Evolutionary conservation across 30 jellyfish, hydroid and myxozoan genomes (phyloP).

Genomic region (Aurelia aurita complex sp. Pacific): DNA sequence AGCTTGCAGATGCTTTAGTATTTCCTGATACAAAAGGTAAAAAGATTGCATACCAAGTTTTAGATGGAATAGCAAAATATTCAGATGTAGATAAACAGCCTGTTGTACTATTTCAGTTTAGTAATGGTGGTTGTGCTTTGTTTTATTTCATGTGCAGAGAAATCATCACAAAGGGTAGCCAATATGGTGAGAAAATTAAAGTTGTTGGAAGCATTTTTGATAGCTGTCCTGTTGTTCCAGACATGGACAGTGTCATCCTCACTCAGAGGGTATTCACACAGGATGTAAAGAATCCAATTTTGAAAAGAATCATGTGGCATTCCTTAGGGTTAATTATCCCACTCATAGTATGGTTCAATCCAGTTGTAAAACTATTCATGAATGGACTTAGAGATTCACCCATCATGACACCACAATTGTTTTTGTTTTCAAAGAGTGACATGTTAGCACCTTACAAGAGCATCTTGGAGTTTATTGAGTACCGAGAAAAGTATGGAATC

Average conservation of each 20-base stretch:
- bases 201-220: conserved; percentile 78
- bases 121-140: conserved; percentile 87
- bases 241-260: conserved; percentile 39
- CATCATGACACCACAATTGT: conserved; percentile 70
- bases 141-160: conserved; percentile 43
- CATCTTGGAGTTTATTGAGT: conserved; percentile 57
- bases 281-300: conserved; percentile 27
- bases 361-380: conserved; percentile 65
- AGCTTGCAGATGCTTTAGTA: conserved; percentile 60
- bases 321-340: conserved; percentile 15
- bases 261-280: conserved; percentile 65
- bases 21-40: conserved; percentile 60
- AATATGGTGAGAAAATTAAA: neutral
- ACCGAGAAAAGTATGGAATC: conserved; percentile 61
- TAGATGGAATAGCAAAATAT: conserved; percentile 25
- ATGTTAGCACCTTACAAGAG: conserved; percentile 75
- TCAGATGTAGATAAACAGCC: conserved; percentile 11
- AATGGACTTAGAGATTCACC: conserved; percentile 40
- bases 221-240: conserved; percentile 91
- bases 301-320: conserved; percentile 24
- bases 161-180: neutral
- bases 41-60: conserved; percentile 40
- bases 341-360: conserved; percentile 52
- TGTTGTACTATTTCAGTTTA: conserved; percentile 56
- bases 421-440: conserved; percentile 73